Conservation (phyloP, 2,797 vertebrate species). For the Sebastes cheni region DNA sequence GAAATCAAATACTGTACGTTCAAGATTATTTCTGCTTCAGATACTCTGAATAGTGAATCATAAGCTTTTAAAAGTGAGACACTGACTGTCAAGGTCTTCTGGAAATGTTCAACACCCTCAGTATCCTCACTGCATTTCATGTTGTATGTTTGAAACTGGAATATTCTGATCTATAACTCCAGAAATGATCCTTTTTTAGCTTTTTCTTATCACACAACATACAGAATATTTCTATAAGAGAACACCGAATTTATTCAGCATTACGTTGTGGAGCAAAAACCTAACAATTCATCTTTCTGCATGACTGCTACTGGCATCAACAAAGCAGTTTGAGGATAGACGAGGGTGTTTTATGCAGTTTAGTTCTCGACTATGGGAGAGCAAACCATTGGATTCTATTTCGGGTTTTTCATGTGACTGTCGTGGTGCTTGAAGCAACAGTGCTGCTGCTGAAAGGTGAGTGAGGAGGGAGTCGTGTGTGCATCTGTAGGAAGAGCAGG, state of each 20-base stretch:
- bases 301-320: not conserved
- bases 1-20: not conserved
- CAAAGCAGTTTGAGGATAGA: conserved; percentile 31
- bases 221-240: not conserved
- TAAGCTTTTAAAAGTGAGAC: conserved; percentile 28
- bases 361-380: conserved; percentile 23
- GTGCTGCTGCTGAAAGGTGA: conserved; percentile 17
- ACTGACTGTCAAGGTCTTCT: conserved; percentile 30
- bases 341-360: conserved; percentile 20
- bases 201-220: not conserved
- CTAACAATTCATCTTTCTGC: not conserved
- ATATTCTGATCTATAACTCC: not conserved
- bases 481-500: conserved; percentile 24
- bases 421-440: conserved; percentile 18
- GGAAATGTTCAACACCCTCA: conserved; percentile 31
- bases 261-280: not conserved
- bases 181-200: not conserved
- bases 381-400: conserved; percentile 60
- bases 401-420: conserved; percentile 39
- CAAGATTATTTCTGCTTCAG: not conserved
- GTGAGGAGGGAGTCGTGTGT: not conserved
- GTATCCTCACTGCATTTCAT: conserved; percentile 22
- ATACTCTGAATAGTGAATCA: not conserved
- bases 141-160: not conserved
- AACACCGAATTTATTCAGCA: not conserved